Conservation (phyloP, 2,797 vertebrate species). For the Onychomys arenicola region DNA sequence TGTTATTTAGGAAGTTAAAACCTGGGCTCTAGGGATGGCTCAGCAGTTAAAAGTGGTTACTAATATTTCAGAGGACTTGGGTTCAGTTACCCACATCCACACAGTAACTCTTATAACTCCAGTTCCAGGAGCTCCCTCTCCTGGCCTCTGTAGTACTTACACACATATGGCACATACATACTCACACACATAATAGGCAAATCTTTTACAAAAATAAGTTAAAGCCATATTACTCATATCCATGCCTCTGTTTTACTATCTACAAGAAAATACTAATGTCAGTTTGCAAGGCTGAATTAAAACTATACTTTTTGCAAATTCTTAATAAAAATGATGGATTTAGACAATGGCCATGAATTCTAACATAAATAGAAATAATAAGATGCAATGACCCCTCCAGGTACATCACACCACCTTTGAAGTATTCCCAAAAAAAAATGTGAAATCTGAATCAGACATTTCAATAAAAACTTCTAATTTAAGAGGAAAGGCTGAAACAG, state of each 20-base stretch:
- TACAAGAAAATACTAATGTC: neutral
- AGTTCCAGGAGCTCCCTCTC: neutral
- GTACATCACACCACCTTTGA: neutral
- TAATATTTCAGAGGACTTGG: neutral
- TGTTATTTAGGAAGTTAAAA: conserved; percentile 12
- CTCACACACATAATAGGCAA: neutral
- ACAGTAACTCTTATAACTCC: neutral
- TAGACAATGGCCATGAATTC: neutral
- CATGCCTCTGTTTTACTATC: neutral
- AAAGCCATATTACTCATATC: neutral
- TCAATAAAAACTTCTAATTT: conserved; percentile 7
- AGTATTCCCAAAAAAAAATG: neutral
- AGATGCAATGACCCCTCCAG: neutral
- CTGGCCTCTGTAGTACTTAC: neutral
- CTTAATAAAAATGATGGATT: conserved; percentile 48
- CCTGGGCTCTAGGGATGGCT: neutral
- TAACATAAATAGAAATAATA: conserved; percentile 6
- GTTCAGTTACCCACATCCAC: neutral
- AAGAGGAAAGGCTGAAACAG: neutral
- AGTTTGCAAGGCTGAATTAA: conserved; percentile 31
- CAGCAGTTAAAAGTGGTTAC: neutral
- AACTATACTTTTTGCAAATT: neutral
- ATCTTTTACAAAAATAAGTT: neutral
- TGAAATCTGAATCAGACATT: conserved; percentile 22
- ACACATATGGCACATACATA: neutral